A percentile compares a stretch with the other conserved stretches of the same genome.
Evolutionary conservation across 2,113 vertebrate genomes (phyloP).

Genomic region (Corydoras sp.): DNA sequence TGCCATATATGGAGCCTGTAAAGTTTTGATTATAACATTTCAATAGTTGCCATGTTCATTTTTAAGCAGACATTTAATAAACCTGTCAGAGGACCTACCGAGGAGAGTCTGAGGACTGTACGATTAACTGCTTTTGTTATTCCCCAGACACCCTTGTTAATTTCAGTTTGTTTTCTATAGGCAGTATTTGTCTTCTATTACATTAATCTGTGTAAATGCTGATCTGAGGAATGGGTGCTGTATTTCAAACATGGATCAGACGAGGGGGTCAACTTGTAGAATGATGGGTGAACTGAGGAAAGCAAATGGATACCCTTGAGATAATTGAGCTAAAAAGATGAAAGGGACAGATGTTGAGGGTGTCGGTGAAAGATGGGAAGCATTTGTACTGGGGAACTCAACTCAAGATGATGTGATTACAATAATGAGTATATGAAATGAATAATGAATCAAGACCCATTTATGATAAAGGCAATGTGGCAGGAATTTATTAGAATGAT

Average conservation of each 20-base stretch:
- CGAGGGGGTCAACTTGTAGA: background rate
- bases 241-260: too few species aligned
- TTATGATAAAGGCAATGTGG: background rate
- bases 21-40: constrained; percentile 37
- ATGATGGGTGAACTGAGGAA: background rate
- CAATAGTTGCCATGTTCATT: constrained; percentile 41
- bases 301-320: background rate
- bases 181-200: constrained; percentile 42
- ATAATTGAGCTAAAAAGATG: background rate
- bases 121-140: constrained; percentile 24
- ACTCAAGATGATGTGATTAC: too few species aligned
- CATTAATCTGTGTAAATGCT: constrained; percentile 32
- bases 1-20: constrained; percentile 23
- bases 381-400: background rate
- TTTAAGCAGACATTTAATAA: constrained; percentile 40
- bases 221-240: constrained; percentile 10
- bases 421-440: background rate
- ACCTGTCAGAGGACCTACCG: constrained; percentile 19
- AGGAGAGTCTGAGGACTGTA: background rate
- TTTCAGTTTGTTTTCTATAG: constrained; percentile 54
- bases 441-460: background rate
- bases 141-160: constrained; percentile 47
- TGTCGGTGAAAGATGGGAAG: background rate
- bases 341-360: constrained; percentile 5
- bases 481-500: background rate